Evolutionary conservation across 2,888 invertebrate species (phyloP).

Genomic region (Lissonota sp.): DNA sequence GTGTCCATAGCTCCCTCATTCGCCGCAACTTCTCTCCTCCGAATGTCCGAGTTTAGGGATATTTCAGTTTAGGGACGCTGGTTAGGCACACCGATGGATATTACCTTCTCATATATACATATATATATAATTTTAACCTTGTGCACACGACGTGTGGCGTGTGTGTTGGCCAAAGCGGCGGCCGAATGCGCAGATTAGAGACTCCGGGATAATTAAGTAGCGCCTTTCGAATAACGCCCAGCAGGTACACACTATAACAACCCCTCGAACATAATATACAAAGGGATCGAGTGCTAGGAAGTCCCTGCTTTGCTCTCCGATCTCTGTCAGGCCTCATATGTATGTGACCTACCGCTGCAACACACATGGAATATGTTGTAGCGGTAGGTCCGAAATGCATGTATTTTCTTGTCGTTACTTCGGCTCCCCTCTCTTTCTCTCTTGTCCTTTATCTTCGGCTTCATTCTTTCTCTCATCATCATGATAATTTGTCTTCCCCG

Average conservation of each 20-base stretch:
- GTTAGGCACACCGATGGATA: conserved; percentile 57
- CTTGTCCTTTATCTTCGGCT: neutral
- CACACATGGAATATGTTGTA: too few species aligned
- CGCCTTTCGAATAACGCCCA: conserved; percentile 81
- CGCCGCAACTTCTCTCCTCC: conserved; percentile 1
- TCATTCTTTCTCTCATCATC: too few species aligned
- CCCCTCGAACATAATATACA: conserved; percentile 47
- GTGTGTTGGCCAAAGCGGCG: conserved; percentile 76
- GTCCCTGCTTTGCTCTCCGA: too few species aligned
- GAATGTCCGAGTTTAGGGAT: conserved; percentile 36
- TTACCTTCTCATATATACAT: conserved; percentile 32
- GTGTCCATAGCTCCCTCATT: conserved; percentile 48
- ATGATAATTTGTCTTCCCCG: too few species aligned
- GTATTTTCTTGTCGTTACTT: too few species aligned
- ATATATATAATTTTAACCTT: conserved; percentile 25
- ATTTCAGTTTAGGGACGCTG: conserved; percentile 59
- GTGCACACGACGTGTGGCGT: conserved; percentile 74
- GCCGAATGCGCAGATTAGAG: conserved; percentile 80
- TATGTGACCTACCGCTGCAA: too few species aligned
- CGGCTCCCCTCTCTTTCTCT: neutral
- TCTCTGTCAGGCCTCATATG: too few species aligned
- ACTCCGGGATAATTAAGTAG: conserved; percentile 83
- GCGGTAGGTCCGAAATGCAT: too few species aligned
- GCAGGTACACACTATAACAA: conserved; percentile 66
- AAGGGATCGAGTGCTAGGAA: conserved; percentile 10